phyloP scores from a whole-genome alignment of 2,113 vertebrate species.

The Cyprinus carpio region DNA sequence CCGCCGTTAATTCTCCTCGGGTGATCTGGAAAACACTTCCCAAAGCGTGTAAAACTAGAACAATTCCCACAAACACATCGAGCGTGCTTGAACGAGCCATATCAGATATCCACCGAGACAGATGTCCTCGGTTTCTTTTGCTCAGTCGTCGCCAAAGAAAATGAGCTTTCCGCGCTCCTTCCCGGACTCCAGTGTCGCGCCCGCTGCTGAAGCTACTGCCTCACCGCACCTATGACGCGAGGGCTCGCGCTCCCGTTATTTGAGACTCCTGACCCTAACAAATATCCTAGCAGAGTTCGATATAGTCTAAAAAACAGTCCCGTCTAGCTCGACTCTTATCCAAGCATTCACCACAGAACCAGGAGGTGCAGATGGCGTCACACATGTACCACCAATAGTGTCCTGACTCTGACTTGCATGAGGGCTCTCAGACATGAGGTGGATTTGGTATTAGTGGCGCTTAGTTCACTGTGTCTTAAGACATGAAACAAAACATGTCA shows the following conservation, averaged over 20 bases:
- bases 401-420: not conserved
- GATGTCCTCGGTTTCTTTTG: conserved; percentile 15
- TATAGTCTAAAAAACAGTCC: not conserved
- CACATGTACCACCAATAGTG: conserved; percentile 12
- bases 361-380: conserved; percentile 27
- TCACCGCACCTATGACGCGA: not conserved
- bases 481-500: not conserved
- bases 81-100: conserved; percentile 80
- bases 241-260: not conserved
- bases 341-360: not conserved
- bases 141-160: not conserved
- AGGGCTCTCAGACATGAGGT: conserved; percentile 30
- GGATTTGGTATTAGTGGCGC: not conserved
- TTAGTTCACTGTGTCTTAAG: not conserved
- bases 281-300: conserved; percentile 40
- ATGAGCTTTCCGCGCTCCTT: not conserved
- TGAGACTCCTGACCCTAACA: not conserved
- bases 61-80: conserved; percentile 83
- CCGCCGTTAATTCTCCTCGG: conserved; percentile 66
- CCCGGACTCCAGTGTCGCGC: too few species aligned
- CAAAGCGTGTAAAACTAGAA: conserved; percentile 86
- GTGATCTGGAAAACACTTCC: conserved; percentile 74
- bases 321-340: not conserved
- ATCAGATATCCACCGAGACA: conserved; percentile 64
- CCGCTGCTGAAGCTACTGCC: conserved; percentile 4